Evolutionary conservation across 2,113 vertebrate species (phyloP).

Genomic region (Scopus umbretta): DNA sequence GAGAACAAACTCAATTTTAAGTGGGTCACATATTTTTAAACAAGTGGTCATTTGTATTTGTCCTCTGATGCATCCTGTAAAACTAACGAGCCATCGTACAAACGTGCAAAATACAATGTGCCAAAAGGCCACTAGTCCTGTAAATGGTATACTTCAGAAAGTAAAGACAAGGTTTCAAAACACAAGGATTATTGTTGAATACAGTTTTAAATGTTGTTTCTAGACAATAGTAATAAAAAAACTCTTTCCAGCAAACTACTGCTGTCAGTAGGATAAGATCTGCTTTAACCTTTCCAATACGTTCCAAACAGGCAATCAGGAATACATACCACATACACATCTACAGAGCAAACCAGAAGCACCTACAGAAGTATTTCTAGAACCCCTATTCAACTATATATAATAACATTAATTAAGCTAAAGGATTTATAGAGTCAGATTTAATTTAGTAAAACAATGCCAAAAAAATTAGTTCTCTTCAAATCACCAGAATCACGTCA

Average conservation of each 20-base stretch:
- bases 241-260: not conserved
- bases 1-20: not conserved
- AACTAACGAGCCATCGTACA: not conserved
- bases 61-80: not conserved
- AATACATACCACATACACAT: not conserved
- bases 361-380: not conserved
- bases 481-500: not conserved
- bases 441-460: not conserved
- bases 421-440: not conserved
- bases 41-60: not conserved
- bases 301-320: not conserved
- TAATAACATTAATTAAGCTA: not conserved
- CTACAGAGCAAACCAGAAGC: not conserved
- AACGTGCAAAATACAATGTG: not conserved
- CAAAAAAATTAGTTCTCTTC: not conserved
- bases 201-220: not conserved
- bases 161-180: not conserved
- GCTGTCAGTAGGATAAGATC: not conserved
- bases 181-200: not conserved
- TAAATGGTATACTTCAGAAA: not conserved
- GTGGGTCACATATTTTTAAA: not conserved
- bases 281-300: not conserved
- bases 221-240: not conserved
- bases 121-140: not conserved
- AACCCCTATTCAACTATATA: not conserved